phyloP scores from a whole-genome alignment of 2,113 vertebrate genomes.

The Hirundichthys speculiger region DNA sequence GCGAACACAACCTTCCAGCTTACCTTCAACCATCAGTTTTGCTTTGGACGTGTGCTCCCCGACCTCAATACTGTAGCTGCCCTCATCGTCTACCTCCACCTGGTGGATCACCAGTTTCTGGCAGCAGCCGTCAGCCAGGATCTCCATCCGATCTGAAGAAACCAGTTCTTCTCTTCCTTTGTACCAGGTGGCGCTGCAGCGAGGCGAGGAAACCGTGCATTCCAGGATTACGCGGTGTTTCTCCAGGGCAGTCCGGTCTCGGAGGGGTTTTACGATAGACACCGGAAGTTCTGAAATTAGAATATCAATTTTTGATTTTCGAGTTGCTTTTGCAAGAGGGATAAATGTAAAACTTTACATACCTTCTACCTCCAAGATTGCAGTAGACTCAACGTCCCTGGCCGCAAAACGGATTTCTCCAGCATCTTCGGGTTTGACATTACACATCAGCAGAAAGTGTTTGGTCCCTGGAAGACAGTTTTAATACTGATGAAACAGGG shows the following conservation, averaged over 20 bases:
- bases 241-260: constrained; percentile 89
- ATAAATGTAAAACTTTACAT: not conserved
- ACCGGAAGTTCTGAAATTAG: constrained; percentile 84
- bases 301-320: not conserved
- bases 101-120: constrained; percentile 89
- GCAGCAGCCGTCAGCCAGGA: constrained; percentile 86
- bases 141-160: constrained; percentile 84
- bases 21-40: constrained; percentile 91
- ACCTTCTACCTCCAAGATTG: constrained; percentile 89
- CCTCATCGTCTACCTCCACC: constrained; percentile 87
- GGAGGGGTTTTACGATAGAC: constrained; percentile 88
- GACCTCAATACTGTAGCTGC: constrained; percentile 86
- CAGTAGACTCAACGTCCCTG: constrained; percentile 80
- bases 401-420: constrained; percentile 87
- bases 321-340: not conserved
- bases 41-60: constrained; percentile 86
- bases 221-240: constrained; percentile 91
- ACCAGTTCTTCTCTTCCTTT: constrained; percentile 83
- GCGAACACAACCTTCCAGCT: not conserved
- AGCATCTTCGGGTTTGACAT: constrained; percentile 82
- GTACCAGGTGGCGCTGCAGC: constrained; percentile 85
- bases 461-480: constrained; percentile 80
- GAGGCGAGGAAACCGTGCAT: constrained; percentile 87
- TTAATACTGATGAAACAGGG: not conserved
- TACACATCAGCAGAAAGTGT: constrained; percentile 90